Conservation (phyloP, 1,140 invertebrate species). For the Pectinophora gossypiella region DNA sequence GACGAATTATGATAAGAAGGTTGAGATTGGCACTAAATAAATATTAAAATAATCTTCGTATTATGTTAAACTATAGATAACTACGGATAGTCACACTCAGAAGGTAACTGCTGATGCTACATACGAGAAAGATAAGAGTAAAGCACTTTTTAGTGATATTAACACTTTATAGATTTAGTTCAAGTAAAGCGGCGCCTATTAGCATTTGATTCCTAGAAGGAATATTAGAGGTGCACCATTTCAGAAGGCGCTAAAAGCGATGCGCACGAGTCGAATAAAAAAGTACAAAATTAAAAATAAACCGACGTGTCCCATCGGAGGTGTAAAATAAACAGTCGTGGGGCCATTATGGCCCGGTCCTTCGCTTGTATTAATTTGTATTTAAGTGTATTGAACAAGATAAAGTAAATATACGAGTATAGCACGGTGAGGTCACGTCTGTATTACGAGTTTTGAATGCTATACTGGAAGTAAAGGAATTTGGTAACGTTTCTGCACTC, state of each 20-base stretch:
- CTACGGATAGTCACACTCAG: not conserved
- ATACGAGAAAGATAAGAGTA: no score
- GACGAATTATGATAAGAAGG: not conserved
- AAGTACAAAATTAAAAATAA: constrained; percentile 56
- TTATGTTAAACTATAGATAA: not conserved
- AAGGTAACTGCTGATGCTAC: not conserved
- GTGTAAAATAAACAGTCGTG: constrained; percentile 70
- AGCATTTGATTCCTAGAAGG: constrained; percentile 38
- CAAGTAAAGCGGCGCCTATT: constrained; percentile 20
- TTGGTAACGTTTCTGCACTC: not conserved
- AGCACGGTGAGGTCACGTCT: constrained; percentile 33
- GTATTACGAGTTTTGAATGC: constrained; percentile 44
- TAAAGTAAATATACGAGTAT: constrained; percentile 70
- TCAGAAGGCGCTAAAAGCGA: constrained; percentile 53
- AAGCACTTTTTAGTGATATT: not conserved
- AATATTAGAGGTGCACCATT: constrained; percentile 19
- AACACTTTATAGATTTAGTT: not conserved
- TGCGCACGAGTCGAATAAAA: constrained; percentile 31
- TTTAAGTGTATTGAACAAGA: constrained; percentile 74
- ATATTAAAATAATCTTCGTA: not conserved
- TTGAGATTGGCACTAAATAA: not conserved
- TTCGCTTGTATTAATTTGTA: constrained; percentile 73
- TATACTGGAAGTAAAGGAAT: constrained; percentile 7
- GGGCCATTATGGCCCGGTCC: constrained; percentile 65
- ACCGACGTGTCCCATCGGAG: constrained; percentile 58